Evolutionary conservation across 1,140 invertebrate species (phyloP).

Genomic region (roundworm (Caenorhabditis elegans)): DNA sequence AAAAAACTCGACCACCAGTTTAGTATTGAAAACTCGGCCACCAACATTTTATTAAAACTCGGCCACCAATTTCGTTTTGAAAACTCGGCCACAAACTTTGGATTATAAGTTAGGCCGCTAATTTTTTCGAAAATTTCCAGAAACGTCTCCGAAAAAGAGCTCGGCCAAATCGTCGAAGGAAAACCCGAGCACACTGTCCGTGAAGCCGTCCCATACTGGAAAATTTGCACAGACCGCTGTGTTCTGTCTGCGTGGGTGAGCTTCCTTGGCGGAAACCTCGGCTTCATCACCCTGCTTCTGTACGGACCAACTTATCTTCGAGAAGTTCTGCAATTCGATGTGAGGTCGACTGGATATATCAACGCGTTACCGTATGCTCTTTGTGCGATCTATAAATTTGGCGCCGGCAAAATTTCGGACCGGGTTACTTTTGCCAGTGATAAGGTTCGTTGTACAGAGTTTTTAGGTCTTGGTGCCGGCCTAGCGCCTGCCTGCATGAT

Average conservation of each 20-base stretch:
- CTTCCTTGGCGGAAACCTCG: conserved; percentile 49
- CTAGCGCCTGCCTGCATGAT: too few relatives aligned
- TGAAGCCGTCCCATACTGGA: conserved; percentile 42
- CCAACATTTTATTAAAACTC: too few relatives aligned
- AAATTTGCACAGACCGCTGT: conserved; percentile 47
- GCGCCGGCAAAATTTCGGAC: conserved; percentile 58
- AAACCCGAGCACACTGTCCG: neutral
- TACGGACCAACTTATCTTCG: conserved; percentile 56
- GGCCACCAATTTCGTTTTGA: too few relatives aligned
- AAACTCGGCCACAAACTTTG: too few relatives aligned
- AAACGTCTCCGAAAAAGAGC: neutral
- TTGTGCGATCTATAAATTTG: conserved; percentile 51
- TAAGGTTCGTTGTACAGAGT: neutral
- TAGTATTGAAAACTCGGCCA: too few relatives aligned
- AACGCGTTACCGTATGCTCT: conserved; percentile 59
- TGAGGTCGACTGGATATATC: conserved; percentile 52
- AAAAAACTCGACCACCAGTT: too few relatives aligned
- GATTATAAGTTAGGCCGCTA: too few relatives aligned
- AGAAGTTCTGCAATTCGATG: conserved; percentile 53
- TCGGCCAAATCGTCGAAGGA: conserved; percentile 5
- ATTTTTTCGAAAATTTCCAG: too few relatives aligned
- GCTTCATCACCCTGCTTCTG: conserved; percentile 53
- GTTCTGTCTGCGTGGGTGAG: conserved; percentile 48
- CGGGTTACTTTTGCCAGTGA: conserved; percentile 50
- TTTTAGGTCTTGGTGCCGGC: too few relatives aligned